Evolutionary conservation across 2,113 vertebrate species (phyloP).

Genomic region (Siniperca knerii): DNA sequence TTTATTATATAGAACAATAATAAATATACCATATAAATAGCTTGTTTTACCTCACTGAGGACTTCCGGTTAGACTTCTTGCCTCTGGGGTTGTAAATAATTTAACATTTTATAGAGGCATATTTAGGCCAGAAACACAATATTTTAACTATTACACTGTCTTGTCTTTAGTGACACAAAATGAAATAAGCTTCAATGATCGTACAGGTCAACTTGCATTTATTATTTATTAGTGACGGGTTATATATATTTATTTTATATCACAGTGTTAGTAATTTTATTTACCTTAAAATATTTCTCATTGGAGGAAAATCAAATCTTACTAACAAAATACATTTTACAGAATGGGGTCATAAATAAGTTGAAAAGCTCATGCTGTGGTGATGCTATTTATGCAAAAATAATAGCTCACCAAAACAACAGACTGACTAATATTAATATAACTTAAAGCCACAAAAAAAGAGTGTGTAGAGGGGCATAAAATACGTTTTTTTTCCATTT

Average conservation of each 20-base stretch:
- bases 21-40: background rate
- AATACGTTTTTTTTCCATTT: background rate
- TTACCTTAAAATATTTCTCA: background rate
- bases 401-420: background rate
- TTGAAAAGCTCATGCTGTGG: background rate
- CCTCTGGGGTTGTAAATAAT: constrained; percentile 8
- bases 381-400: background rate
- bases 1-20: background rate
- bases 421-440: background rate
- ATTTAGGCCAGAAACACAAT: background rate
- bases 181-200: background rate
- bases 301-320: background rate
- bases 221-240: background rate
- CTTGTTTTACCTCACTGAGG: background rate
- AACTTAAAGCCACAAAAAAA: background rate
- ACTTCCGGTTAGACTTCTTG: background rate
- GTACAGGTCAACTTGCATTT: background rate
- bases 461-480: background rate
- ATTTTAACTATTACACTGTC: background rate
- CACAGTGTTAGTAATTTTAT: background rate
- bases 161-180: background rate
- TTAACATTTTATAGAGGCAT: background rate
- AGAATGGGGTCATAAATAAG: background rate
- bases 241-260: background rate
- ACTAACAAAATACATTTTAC: background rate